A percentile compares a stretch with the other conserved stretches of the same genome.
These are phyloP conservation scores for Hyles vespertilio DNA, from an alignment of 1,140 invertebrate species.

Conservation along the genomic window DNA sequence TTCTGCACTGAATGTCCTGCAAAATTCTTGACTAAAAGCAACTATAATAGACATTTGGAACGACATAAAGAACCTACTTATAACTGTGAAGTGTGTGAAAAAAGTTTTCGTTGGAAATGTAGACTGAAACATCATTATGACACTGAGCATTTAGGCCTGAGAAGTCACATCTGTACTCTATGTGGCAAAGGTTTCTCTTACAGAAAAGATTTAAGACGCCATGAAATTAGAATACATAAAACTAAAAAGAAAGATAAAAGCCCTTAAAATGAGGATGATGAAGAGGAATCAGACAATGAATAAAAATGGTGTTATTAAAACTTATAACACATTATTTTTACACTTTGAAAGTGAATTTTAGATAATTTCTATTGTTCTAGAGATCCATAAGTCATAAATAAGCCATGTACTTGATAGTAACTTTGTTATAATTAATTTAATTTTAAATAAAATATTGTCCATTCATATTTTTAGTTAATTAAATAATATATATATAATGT, in stretches of 20 bases:
- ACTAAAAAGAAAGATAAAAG: slow-evolving; percentile 10
- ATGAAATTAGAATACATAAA: slow-evolving; percentile 9
- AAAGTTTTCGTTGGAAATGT: slow-evolving; percentile 5
- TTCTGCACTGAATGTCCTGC: slow-evolving; percentile 9
- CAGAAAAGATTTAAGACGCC: slow-evolving; percentile 7
- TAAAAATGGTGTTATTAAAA: no score
- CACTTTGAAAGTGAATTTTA: no score
- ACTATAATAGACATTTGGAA: slow-evolving; percentile 2
- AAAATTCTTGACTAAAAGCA: slow-evolving; percentile 11
- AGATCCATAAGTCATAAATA: no score
- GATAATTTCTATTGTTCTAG: no score
- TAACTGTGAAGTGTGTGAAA: slow-evolving; percentile 5
- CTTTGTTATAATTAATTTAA: no score
- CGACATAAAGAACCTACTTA: slow-evolving; percentile 6
- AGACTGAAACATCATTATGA: slow-evolving; percentile 7
- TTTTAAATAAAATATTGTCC: no score
- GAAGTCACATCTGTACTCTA: slow-evolving; percentile 8
- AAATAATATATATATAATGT: no score
- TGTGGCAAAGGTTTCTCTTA: slow-evolving; percentile 9
- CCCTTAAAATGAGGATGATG: not conserved
- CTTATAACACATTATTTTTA: no score
- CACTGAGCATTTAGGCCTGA: slow-evolving; percentile 8
- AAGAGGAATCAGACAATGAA: no score
- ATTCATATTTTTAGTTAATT: no score
- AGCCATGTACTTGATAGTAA: no score